phyloP scores from a whole-genome alignment of 2,113 vertebrate genomes.

The Oncorhynchus gorbuscha region DNA sequence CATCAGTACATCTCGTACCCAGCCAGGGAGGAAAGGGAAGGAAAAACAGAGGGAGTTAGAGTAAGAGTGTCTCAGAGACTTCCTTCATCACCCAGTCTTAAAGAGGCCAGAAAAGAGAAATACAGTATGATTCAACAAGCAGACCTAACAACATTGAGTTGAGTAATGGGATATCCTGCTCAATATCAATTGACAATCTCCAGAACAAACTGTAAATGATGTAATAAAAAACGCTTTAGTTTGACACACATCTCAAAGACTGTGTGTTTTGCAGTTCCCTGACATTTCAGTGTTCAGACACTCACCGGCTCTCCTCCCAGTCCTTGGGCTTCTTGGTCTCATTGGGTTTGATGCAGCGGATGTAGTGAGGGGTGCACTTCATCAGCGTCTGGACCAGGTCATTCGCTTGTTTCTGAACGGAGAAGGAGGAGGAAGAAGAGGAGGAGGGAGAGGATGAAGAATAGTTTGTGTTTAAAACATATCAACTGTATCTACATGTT shows the following conservation, averaged over 20 bases:
- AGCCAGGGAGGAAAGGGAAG: slow-evolving; percentile 29
- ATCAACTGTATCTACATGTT: not conserved
- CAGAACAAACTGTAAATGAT: too few species aligned
- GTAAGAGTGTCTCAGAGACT: slow-evolving; percentile 6
- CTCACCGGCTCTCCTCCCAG: slow-evolving; percentile 97
- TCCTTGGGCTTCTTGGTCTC: slow-evolving; percentile 95
- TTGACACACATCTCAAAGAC: too few species aligned
- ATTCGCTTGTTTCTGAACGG: slow-evolving; percentile 93
- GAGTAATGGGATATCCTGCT: not conserved
- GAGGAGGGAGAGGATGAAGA: slow-evolving; percentile 2
- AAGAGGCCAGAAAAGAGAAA: too few species aligned
- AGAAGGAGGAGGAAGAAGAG: slow-evolving; percentile 21
- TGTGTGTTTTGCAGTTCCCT: too few species aligned
- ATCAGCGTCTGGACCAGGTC: slow-evolving; percentile 95
- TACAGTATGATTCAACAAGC: not conserved
- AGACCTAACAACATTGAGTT: not conserved
- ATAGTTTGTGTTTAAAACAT: not conserved
- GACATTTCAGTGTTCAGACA: not conserved
- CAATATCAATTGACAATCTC: not conserved
- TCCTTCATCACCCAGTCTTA: slow-evolving; percentile 24
- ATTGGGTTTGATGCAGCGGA: slow-evolving; percentile 98
- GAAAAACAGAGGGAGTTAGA: slow-evolving; percentile 39
- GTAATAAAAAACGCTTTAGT: too few species aligned
- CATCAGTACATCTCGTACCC: slow-evolving; percentile 42
- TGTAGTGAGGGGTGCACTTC: slow-evolving; percentile 98